phyloP scores from a whole-genome alignment of 2,888 invertebrate genomes.

The Cyclophora punctaria region DNA sequence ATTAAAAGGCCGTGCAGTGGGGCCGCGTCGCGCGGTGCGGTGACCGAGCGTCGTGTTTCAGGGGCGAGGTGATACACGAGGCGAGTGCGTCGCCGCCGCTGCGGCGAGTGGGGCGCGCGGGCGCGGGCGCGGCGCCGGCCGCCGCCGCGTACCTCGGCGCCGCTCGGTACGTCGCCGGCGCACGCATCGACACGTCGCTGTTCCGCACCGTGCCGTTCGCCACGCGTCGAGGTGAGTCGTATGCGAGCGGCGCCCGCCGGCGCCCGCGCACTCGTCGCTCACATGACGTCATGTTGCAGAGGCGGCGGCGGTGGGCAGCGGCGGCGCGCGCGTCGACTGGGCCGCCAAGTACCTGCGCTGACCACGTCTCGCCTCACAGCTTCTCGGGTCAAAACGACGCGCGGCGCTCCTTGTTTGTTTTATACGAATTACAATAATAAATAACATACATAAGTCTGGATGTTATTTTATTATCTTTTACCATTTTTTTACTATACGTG shows the following conservation, averaged over 20 bases:
- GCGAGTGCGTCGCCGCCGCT: conserved; percentile 22
- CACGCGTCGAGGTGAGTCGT: conserved; percentile 43
- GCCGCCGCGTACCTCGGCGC: conserved; percentile 82
- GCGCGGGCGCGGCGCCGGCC: conserved; percentile 19
- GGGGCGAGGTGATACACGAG: conserved; percentile 54
- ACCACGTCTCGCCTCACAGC: conserved; percentile 8
- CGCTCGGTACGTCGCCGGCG: conserved; percentile 86
- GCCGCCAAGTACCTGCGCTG: conserved; percentile 82
- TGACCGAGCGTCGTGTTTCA: conserved; percentile 15
- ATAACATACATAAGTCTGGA: too few relatives aligned
- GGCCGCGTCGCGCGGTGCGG: not conserved
- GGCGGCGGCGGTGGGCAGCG: conserved; percentile 51
- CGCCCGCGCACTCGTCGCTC: not conserved
- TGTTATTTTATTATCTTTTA: too few relatives aligned
- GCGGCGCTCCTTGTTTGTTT: too few relatives aligned
- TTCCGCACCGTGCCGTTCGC: conserved; percentile 57
- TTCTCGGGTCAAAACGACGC: too few relatives aligned
- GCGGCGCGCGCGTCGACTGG: conserved; percentile 81
- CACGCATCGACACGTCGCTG: conserved; percentile 63
- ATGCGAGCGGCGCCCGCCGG: not conserved
- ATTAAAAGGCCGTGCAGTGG: too few relatives aligned
- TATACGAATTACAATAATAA: too few relatives aligned
- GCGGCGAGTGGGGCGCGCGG: conserved; percentile 26
- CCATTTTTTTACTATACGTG: too few relatives aligned
- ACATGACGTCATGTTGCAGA: conserved; percentile 34